A percentile compares a stretch with the other conserved stretches of the same genome.
Conservation (phyloP, 2,888 invertebrate species). For the Cerastoderma edule region DNA sequence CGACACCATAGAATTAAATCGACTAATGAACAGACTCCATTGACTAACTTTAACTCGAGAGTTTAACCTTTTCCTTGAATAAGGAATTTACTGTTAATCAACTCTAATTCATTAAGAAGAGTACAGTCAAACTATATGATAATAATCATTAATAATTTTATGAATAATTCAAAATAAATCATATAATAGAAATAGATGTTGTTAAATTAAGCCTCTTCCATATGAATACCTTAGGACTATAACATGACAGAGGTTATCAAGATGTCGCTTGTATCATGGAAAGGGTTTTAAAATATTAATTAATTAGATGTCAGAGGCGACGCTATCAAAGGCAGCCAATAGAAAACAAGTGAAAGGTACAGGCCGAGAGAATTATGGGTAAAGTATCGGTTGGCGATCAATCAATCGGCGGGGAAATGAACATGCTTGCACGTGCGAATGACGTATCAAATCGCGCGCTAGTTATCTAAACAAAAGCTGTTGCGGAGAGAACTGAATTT, state of each 20-base stretch:
- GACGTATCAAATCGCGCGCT: conserved; percentile 38
- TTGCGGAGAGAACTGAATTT: conserved; percentile 11
- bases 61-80: not conserved
- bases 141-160: not conserved
- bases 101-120: not conserved
- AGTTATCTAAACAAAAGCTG: conserved; percentile 34
- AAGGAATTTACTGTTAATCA: not conserved
- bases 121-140: not conserved
- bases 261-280: not conserved
- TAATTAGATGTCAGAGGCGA: conserved; percentile 14
- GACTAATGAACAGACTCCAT: conserved; percentile 16
- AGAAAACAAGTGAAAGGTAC: conserved; percentile 17
- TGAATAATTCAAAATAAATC: not conserved
- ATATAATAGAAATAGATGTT: not conserved
- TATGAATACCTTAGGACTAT: not conserved
- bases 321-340: conserved; percentile 5
- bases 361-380: conserved; percentile 22
- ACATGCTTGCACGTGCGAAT: conserved; percentile 41
- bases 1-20: conserved; percentile 27
- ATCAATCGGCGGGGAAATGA: conserved; percentile 9
- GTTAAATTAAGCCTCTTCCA: not conserved
- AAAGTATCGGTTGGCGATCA: conserved; percentile 27
- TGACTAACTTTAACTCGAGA: conserved; percentile 12
- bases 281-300: conserved; percentile 15
- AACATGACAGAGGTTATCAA: not conserved